phyloP scores from a whole-genome alignment of 1,140 invertebrate genomes.

The Oryzaephilus surinamensis region DNA sequence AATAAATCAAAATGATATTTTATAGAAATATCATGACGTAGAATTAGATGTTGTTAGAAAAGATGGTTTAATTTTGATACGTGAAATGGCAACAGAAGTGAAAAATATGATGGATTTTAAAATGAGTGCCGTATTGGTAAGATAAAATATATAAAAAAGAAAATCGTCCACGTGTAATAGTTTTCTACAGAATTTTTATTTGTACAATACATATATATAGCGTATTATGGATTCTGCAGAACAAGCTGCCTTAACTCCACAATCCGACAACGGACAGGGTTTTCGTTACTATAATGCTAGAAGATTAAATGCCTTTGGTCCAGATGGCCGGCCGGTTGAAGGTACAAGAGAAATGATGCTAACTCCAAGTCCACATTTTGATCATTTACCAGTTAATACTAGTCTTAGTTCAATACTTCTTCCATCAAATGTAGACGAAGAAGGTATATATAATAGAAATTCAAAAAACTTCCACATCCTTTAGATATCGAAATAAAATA shows the following conservation, averaged over 20 bases:
- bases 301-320: conserved; percentile 57
- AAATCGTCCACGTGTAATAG: neutral
- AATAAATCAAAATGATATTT: conserved; percentile 6
- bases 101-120: conserved; percentile 88
- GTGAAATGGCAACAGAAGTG: conserved; percentile 73
- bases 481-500: neutral
- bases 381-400: conserved; percentile 73
- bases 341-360: conserved; percentile 56
- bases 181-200: neutral
- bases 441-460: conserved; percentile 18
- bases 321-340: conserved; percentile 54
- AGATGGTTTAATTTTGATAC: conserved; percentile 69
- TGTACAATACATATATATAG: conserved; percentile 39
- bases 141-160: conserved; percentile 23
- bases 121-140: conserved; percentile 80
- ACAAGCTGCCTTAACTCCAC: conserved; percentile 63
- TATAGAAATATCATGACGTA: conserved; percentile 61
- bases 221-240: conserved; percentile 80
- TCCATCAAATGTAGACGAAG: conserved; percentile 43
- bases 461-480: conserved; percentile 6
- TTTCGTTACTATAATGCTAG: conserved; percentile 57
- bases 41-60: conserved; percentile 62
- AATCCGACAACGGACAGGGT: conserved; percentile 38
- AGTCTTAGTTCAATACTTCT: conserved; percentile 81
- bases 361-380: conserved; percentile 63